phyloP scores from a whole-genome alignment of 2,113 vertebrate genomes.

The Peromyscus californicus region DNA sequence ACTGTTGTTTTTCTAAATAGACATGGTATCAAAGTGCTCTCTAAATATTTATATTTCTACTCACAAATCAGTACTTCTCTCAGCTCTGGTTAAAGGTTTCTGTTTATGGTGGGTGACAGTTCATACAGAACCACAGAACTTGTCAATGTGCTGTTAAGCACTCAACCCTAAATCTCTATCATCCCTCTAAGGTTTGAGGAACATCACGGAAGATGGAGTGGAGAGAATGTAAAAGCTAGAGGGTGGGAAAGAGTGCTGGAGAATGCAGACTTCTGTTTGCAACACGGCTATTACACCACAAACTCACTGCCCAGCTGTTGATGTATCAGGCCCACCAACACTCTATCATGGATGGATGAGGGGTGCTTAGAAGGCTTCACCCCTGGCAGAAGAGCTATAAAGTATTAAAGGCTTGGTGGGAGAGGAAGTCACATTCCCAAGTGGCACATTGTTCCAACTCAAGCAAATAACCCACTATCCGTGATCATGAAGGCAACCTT shows the following conservation, averaged over 20 bases:
- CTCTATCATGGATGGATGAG: background rate
- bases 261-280: background rate
- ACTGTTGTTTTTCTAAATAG: background rate
- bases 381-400: too few species aligned
- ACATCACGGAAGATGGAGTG: background rate
- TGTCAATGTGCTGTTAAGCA: background rate
- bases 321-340: background rate
- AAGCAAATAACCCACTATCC: background rate
- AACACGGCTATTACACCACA: accelerated
- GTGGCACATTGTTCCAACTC: background rate
- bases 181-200: background rate
- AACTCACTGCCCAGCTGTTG: background rate
- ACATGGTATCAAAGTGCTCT: background rate
- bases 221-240: background rate
- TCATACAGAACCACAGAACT: background rate
- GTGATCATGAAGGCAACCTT: background rate
- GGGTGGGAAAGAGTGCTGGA: too few species aligned
- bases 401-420: background rate
- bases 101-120: background rate
- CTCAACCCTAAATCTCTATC: background rate
- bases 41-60: background rate
- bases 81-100: background rate
- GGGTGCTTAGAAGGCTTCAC: too few species aligned
- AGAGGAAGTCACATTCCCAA: too few species aligned
- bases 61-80: background rate